Base-by-base conservation (phyloP, 2,888 invertebrate genomes). In the Sinotaia quadrata region DNA sequence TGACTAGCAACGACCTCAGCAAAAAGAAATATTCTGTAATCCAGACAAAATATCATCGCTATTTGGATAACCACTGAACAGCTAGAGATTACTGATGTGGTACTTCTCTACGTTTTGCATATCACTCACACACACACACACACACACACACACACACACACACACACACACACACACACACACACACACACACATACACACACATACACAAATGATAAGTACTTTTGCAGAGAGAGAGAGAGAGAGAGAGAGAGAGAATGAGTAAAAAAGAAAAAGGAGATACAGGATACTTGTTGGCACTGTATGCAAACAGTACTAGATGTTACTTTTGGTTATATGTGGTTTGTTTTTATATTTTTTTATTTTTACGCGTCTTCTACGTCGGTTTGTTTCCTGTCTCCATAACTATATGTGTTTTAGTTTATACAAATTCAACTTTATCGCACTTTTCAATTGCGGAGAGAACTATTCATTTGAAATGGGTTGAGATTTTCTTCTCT, bases 111-210 rank as follows among this genome's bases (percentile, higher is more conserved):
- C n/a, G n/a, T n/a, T n/a, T n/a, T n/a, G n/a, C n/a, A n/a, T n/a
- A n/a, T n/a, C n/a, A n/a, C 47, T 21, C 47, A 4, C 47, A 47
- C 47, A 47, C 47, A 47, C 47, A 47, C 47, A 47, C 47, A 47
- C 47, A 47, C 47, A 47, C 47, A 47, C 47, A 47, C 4, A 47
- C 47, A 47, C 47, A 47, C 47, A 47, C 47, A 47, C 47, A 12
- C 47, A 47, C 47, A 12, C 47, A 47, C 47, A 12, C 47, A 47
- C 47, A 47, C 47, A 47, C 47, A 47, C 51, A 24, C 24, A 18
- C 51, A 24, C 51, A 18, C 51, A 24, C 24, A 18, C 51, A 24
- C 24, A 18, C 51, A 24, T 15, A 24, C 51, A 24, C 24, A 29
- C 51, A 51, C 24, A 15, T 49, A 52, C 31, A 31, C 27, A n/a